A percentile compares a stretch with the other conserved stretches of the same genome.
These are phyloP conservation scores for Colaptes auratus DNA, from an alignment of 2,113 vertebrate species.

Conservation along the genomic window DNA sequence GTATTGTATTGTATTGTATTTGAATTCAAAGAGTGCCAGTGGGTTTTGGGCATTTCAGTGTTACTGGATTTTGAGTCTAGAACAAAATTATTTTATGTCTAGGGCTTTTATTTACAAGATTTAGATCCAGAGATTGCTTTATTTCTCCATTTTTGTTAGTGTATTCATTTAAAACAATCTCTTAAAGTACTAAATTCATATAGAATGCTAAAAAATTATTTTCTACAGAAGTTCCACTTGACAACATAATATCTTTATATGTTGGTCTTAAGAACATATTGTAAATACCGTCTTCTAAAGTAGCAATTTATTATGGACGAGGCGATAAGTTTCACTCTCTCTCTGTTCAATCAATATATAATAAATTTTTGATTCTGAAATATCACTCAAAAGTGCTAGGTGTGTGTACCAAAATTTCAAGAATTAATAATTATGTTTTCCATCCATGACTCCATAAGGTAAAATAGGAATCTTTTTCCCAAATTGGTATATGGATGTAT, in stretches of 20 bases:
- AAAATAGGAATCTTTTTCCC: rapidly evolving
- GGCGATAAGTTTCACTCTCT: not conserved
- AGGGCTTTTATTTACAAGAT: not conserved
- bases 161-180: not conserved
- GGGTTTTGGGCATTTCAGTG: not conserved
- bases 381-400: not conserved
- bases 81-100: not conserved
- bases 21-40: not conserved
- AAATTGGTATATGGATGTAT: rapidly evolving
- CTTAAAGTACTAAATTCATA: not conserved
- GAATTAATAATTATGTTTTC: not conserved
- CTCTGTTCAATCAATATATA: rapidly evolving
- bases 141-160: not conserved
- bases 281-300: not conserved
- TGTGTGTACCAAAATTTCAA: not conserved
- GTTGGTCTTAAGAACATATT: not conserved
- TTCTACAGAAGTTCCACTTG: not conserved
- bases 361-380: not conserved
- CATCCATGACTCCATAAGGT: not conserved
- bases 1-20: too few species aligned
- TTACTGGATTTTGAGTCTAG: not conserved
- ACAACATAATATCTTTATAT: not conserved
- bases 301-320: not conserved
- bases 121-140: not conserved
- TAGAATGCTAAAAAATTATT: not conserved